Percentiles rank a stretch among this genome's conserved stretches.
phyloP scores from a whole-genome alignment of 2,888 invertebrate species.

The Andrena flavipes region DNA sequence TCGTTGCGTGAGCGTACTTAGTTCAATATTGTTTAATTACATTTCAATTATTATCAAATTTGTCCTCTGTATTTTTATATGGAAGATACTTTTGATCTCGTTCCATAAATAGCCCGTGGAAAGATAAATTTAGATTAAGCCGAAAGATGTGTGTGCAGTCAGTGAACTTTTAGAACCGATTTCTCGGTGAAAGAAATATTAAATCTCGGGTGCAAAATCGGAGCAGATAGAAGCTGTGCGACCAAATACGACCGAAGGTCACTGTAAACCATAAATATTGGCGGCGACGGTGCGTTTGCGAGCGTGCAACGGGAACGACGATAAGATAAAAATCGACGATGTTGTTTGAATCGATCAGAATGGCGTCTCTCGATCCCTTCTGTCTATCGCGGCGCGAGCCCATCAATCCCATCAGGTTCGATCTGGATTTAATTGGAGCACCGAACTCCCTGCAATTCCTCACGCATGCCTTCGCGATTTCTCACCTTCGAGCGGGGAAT shows the following conservation, averaged over 20 bases:
- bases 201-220: neutral
- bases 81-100: no score
- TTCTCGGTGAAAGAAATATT: neutral
- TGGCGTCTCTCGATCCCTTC: conserved; percentile 10
- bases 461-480: neutral
- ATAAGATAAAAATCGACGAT: conserved; percentile 66
- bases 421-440: conserved; percentile 42
- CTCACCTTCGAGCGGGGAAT: conserved; percentile 18
- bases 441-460: conserved; percentile 13
- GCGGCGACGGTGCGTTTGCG: conserved; percentile 36
- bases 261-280: conserved; percentile 64
- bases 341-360: conserved; percentile 45
- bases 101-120: no score
- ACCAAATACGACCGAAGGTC: conserved; percentile 54
- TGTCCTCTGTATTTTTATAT: no score
- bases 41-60: no score
- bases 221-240: conserved; percentile 9
- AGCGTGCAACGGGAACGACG: conserved; percentile 26
- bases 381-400: neutral
- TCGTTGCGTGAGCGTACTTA: no score
- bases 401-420: conserved; percentile 18
- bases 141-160: no score
- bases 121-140: no score
- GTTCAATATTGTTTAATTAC: no score
- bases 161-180: neutral